Conservation (phyloP, 2,888 invertebrate species). For the Yponomeuta evonymella region DNA sequence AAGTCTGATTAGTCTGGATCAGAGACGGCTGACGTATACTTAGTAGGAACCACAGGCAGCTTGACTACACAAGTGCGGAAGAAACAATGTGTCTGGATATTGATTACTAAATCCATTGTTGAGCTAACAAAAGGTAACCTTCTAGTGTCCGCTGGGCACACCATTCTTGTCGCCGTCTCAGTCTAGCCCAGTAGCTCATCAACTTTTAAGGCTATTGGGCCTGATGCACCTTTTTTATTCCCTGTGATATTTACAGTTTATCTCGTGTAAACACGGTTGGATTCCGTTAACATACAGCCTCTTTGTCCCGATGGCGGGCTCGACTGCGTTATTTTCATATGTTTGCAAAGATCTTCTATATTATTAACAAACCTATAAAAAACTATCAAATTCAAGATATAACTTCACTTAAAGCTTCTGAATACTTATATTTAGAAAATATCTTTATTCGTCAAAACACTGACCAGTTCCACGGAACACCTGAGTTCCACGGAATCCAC, state of each 20-base stretch:
- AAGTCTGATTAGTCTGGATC: neutral
- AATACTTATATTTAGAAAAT: no score
- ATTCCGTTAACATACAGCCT: neutral
- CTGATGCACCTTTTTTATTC: no score
- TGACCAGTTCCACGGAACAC: no score
- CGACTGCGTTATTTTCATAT: conserved; percentile 6
- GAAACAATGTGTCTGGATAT: neutral
- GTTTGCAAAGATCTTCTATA: neutral
- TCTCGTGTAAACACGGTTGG: neutral
- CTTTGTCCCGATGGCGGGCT: neutral
- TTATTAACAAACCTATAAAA: neutral
- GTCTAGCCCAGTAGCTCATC: no score
- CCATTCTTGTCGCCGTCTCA: no score
- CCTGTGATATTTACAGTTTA: conserved; percentile 1
- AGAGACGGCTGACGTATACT: neutral
- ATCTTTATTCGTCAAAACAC: no score
- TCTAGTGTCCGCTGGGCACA: neutral
- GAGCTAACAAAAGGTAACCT: neutral
- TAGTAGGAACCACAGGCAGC: neutral
- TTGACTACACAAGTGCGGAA: neutral
- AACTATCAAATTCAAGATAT: no score
- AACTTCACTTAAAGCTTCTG: no score
- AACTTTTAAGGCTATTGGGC: no score
- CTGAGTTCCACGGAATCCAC: no score
- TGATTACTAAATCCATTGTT: neutral